Conservation (phyloP, 2,888 invertebrate genomes). For the Troides oblongomaculatus region DNA sequence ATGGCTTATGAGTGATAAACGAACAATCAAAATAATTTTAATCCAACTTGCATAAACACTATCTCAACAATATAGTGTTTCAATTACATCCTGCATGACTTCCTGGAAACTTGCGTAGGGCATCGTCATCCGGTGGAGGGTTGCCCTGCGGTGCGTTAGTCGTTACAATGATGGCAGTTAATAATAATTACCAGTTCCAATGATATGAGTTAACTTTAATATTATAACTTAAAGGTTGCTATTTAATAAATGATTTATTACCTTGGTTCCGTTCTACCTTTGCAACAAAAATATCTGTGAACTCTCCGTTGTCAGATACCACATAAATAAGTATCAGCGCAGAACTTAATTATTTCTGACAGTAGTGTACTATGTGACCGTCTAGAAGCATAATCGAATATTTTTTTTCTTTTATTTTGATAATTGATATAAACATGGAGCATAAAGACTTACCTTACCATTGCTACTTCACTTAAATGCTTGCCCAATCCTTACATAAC, state of each 20-base stretch:
- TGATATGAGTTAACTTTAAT: background rate
- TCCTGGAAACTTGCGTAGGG: slow-evolving; percentile 3
- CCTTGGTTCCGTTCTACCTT: too few relatives aligned
- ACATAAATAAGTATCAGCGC: too few relatives aligned
- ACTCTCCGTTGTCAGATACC: too few relatives aligned
- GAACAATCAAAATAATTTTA: background rate
- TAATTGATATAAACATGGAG: slow-evolving; percentile 21
- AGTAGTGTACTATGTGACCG: background rate
- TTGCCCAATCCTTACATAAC: slow-evolving; percentile 59
- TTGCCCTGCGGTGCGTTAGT: background rate
- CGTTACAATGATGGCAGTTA: background rate
- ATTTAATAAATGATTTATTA: too few relatives aligned
- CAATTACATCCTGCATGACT: background rate
- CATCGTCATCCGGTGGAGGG: background rate
- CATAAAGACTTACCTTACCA: slow-evolving; percentile 34
- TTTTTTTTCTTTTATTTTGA: background rate
- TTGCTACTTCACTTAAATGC: slow-evolving; percentile 43
- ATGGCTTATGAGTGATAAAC: too few relatives aligned
- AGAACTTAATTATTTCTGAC: too few relatives aligned
- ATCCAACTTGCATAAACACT: background rate
- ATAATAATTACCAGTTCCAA: background rate
- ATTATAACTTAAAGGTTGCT: background rate
- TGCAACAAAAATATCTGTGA: too few relatives aligned
- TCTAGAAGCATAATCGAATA: background rate
- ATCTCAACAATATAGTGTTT: background rate